These are phyloP conservation scores for Aleiodes sp. DNA, from an alignment of 1,140 invertebrate species.

Conservation along the genomic window DNA sequence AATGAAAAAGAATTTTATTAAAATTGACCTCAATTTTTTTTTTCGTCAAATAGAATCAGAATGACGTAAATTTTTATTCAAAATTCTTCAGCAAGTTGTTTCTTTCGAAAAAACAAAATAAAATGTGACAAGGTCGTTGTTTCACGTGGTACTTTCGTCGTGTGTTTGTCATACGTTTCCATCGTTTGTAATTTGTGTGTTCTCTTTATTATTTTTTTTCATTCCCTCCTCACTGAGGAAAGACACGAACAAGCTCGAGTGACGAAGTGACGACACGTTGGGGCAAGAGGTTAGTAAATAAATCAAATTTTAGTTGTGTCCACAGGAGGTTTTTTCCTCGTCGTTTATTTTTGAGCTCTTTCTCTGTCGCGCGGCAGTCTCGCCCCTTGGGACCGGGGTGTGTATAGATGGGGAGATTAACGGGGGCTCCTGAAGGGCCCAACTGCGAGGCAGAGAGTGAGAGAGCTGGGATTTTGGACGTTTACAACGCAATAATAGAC, in stretches of 20 bases:
- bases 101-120: too few species aligned
- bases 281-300: conserved; percentile 20
- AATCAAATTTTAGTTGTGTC: conserved; percentile 8
- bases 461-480: background rate
- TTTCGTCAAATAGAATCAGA: conserved; percentile 1
- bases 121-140: conserved; percentile 20
- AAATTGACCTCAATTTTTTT: background rate
- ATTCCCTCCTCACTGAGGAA: background rate
- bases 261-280: conserved; percentile 19
- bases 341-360: background rate
- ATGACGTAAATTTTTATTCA: background rate
- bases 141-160: conserved; percentile 7
- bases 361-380: too few species aligned
- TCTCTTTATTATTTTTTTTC: background rate
- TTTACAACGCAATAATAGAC: conserved; percentile 30
- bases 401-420: conserved; percentile 14
- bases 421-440: background rate
- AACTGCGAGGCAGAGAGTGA: conserved; percentile 4
- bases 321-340: background rate
- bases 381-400: too few species aligned
- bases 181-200: background rate
- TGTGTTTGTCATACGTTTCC: background rate
- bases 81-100: background rate
- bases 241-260: background rate
- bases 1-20: background rate